Conservation (phyloP, 2,888 invertebrate species). For the Schizaphis graminum region DNA sequence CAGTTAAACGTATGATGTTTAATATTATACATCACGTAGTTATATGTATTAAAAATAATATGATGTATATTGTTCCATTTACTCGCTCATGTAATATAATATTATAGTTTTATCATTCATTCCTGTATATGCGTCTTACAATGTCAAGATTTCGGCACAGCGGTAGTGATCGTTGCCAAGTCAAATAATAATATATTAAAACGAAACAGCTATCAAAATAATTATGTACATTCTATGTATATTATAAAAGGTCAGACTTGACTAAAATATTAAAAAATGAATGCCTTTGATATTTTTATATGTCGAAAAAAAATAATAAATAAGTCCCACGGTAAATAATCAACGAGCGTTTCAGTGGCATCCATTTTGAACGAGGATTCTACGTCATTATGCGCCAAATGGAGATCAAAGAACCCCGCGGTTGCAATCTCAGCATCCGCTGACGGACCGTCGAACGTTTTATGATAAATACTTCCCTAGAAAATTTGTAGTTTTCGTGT, state of each 20-base stretch:
- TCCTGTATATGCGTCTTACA: not conserved
- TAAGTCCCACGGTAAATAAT: slow-evolving; percentile 16
- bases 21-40: not conserved
- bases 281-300: slow-evolving; percentile 28
- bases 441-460: not conserved
- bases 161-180: not conserved
- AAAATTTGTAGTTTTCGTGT: not conserved
- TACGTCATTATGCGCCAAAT: not conserved
- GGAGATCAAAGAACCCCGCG: slow-evolving; percentile 28
- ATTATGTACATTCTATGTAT: not conserved
- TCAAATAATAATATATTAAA: not conserved
- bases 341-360: not conserved
- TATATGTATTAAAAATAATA: not conserved
- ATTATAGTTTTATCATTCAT: not conserved
- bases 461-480: not conserved
- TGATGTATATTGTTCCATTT: not conserved
- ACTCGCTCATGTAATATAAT: not conserved
- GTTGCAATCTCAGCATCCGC: slow-evolving; percentile 28
- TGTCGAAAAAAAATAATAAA: not conserved
- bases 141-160: not conserved
- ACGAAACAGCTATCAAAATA: slow-evolving; percentile 1
- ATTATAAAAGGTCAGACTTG: not conserved
- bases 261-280: not conserved
- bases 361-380: slow-evolving; percentile 1
- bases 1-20: not conserved